A percentile compares a stretch with the other conserved stretches of the same genome.
phyloP scores from a whole-genome alignment of 2,797 vertebrate species.

The Sebastes cheni region DNA sequence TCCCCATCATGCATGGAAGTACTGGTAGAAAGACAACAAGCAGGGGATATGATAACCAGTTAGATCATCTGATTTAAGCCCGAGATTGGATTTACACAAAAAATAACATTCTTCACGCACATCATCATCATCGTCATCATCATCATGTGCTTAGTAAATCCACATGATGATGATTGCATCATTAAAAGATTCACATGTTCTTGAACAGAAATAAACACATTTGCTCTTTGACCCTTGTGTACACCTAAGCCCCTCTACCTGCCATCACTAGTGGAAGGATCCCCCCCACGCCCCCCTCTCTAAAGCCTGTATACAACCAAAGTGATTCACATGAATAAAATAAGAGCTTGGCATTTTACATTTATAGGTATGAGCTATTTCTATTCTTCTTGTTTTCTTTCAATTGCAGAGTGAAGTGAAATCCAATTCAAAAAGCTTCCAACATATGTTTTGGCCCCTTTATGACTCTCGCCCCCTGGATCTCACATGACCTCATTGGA shows the following conservation, averaged over 20 bases:
- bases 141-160: not conserved
- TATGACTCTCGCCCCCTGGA: not conserved
- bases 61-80: not conserved
- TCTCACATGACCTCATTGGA: slow-evolving; percentile 82
- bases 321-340: slow-evolving; percentile 9
- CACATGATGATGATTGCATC: not conserved
- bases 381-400: slow-evolving; percentile 6
- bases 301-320: slow-evolving; percentile 8
- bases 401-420: slow-evolving; percentile 19
- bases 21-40: not conserved
- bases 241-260: no score
- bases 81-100: not conserved
- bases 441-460: not conserved
- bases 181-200: not conserved
- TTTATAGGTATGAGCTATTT: slow-evolving; percentile 17
- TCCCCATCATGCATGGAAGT: not conserved
- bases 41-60: not conserved
- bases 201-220: not conserved
- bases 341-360: slow-evolving; percentile 13
- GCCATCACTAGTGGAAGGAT: not conserved
- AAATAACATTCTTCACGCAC: not conserved
- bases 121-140: not conserved
- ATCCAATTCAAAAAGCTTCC: slow-evolving; percentile 14
- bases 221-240: not conserved
- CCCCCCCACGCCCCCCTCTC: not conserved